These are phyloP conservation scores for Poeciliopsis retropinna DNA, from an alignment of 2,113 vertebrate species.

Conservation along the genomic window DNA sequence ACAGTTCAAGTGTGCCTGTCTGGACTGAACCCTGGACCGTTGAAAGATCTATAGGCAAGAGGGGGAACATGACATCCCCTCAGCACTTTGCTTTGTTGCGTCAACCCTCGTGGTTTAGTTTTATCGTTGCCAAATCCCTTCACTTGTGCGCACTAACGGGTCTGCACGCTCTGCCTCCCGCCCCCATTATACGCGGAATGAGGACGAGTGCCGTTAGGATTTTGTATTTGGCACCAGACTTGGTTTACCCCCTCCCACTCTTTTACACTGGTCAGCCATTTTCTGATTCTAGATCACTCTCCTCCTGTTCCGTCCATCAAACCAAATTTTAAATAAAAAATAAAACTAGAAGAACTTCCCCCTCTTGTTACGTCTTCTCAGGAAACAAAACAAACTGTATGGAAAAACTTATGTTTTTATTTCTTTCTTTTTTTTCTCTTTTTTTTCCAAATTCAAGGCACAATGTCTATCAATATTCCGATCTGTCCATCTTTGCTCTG, in stretches of 20 bases:
- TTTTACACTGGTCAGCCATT: slow-evolving; percentile 45
- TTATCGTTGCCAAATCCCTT: slow-evolving; percentile 57
- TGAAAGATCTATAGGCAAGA: slow-evolving; percentile 26
- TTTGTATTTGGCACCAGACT: slow-evolving; percentile 76
- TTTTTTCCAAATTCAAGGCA: slow-evolving; percentile 83
- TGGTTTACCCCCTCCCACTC: slow-evolving; percentile 2
- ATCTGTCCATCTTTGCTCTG: slow-evolving; percentile 59
- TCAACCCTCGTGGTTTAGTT: slow-evolving; percentile 22
- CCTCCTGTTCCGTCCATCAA: slow-evolving; percentile 59
- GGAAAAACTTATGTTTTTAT: slow-evolving; percentile 70
- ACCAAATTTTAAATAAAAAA: slow-evolving; percentile 43
- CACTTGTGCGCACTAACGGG: slow-evolving; percentile 28
- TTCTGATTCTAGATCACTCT: slow-evolving; percentile 26
- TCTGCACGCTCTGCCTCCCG: slow-evolving; percentile 34
- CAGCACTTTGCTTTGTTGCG: too few species aligned
- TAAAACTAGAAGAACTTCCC: slow-evolving; percentile 10
- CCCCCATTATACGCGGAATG: slow-evolving; percentile 49
- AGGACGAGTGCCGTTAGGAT: slow-evolving; percentile 69
- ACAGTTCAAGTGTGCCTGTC: slow-evolving; percentile 47
- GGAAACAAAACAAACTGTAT: slow-evolving; percentile 71
- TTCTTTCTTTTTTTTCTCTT: slow-evolving; percentile 40
- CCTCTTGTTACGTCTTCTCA: slow-evolving; percentile 51
- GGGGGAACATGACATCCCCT: slow-evolving; percentile 7
- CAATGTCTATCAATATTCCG: slow-evolving; percentile 80
- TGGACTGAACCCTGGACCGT: slow-evolving; percentile 51